A percentile compares a stretch with the other conserved stretches of the same genome.
Evolutionary conservation across 2,797 vertebrate species (phyloP).

Genomic region (Acipenser transmontanus): DNA sequence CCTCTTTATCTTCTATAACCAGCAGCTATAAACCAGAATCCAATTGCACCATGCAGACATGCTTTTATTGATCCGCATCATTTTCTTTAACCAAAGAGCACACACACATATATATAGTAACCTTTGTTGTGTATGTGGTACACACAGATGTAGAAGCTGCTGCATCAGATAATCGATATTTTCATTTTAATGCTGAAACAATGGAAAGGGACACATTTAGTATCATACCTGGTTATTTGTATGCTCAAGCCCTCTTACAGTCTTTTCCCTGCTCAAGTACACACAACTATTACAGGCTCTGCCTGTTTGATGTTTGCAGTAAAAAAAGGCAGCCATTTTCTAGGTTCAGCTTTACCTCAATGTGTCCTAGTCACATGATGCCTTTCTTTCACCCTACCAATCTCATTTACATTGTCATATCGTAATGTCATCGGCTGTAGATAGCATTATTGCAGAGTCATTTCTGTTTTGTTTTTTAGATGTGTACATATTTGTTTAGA

Average conservation of each 20-base stretch:
- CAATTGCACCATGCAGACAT: no score
- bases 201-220: neutral
- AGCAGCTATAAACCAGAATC: no score
- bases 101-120: neutral
- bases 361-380: neutral
- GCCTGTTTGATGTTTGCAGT: neutral
- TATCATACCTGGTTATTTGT: neutral
- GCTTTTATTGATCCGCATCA: no score
- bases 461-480: no score
- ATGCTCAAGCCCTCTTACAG: neutral
- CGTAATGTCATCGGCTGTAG: neutral
- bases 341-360: neutral
- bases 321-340: no score
- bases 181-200: neutral
- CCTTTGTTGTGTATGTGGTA: neutral
- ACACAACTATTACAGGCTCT: neutral
- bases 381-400: neutral
- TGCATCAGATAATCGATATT: conserved; percentile 7
- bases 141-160: neutral
- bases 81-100: no score
- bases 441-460: neutral
- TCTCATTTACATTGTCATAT: neutral
- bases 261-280: neutral
- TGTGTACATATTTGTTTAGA: no score
- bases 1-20: no score